A percentile compares a stretch with the other conserved stretches of the same genome.
Conservation (phyloP, 2,888 invertebrate species). For the Drosophila leonis region DNA sequence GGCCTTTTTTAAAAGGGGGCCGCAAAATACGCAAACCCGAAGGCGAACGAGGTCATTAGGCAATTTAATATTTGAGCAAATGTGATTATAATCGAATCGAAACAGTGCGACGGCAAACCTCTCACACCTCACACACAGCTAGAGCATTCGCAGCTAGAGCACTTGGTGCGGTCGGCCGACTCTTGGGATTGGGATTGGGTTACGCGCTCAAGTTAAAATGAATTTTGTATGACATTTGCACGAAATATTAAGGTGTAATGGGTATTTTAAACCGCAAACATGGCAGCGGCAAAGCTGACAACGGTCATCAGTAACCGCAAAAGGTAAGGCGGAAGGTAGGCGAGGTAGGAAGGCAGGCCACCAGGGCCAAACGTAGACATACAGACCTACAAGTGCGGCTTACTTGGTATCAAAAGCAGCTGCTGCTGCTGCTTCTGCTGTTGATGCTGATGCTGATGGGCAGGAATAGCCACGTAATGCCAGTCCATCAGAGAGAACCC, state of each 20-base stretch:
- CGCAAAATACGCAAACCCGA: constrained; percentile 39
- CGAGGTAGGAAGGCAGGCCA: background rate
- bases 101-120: constrained; percentile 30
- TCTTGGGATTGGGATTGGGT: constrained; percentile 50
- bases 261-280: constrained; percentile 61
- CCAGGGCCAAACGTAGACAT: constrained; percentile 1
- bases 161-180: constrained; percentile 20
- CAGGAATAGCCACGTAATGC: constrained; percentile 35
- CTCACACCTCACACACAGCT: background rate
- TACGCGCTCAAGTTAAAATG: constrained; percentile 68
- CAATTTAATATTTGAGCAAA: constrained; percentile 80
- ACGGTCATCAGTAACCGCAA: constrained; percentile 51
- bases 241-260: constrained; percentile 77
- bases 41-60: constrained; percentile 74
- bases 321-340: background rate
- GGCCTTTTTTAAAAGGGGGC: constrained; percentile 51
- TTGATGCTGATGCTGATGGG: background rate
- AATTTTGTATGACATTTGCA: constrained; percentile 77
- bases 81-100: constrained; percentile 75
- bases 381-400: constrained; percentile 78
- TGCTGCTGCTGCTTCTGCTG: background rate
- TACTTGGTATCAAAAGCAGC: constrained; percentile 46
- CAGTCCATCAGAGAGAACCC: constrained; percentile 24
- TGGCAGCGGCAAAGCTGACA: constrained; percentile 66
- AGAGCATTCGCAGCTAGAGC: constrained; percentile 2